phyloP scores from a whole-genome alignment of 2,888 invertebrate species.

The Taenaris catops region DNA sequence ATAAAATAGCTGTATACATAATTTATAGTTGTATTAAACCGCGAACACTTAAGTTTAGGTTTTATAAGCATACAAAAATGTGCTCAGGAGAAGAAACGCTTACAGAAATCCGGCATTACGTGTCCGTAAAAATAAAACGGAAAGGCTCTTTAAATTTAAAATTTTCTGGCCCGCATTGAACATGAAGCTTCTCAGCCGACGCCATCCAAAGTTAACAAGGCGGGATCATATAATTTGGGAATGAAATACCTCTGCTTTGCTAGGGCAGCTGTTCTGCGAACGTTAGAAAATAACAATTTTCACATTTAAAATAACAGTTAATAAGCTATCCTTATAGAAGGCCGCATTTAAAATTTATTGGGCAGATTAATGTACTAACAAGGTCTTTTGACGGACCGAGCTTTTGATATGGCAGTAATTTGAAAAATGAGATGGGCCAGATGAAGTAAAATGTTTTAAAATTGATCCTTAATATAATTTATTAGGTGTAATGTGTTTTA shows the following conservation, averaged over 20 bases:
- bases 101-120: constrained; percentile 1
- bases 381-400: constrained; percentile 39
- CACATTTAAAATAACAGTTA: constrained; percentile 57
- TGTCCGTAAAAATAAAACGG: constrained; percentile 14
- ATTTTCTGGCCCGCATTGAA: constrained; percentile 14
- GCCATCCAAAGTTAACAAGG: constrained; percentile 41
- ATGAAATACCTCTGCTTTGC: constrained; percentile 31
- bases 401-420: constrained; percentile 54
- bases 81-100: background rate
- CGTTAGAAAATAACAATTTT: constrained; percentile 58
- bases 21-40: too few relatives aligned
- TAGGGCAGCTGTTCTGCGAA: constrained; percentile 46
- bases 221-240: constrained; percentile 59
- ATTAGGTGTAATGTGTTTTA: constrained; percentile 43
- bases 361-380: constrained; percentile 38
- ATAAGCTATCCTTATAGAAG: constrained; percentile 36
- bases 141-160: constrained; percentile 25
- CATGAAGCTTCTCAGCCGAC: constrained; percentile 23
- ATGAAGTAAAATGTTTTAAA: constrained; percentile 52
- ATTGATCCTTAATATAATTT: constrained; percentile 56
- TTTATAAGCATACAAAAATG: background rate
- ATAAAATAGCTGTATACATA: too few relatives aligned
- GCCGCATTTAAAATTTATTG: constrained; percentile 49
- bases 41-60: too few relatives aligned
- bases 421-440: constrained; percentile 49